Base-by-base conservation (phyloP, 2,888 invertebrate genomes). In the Caenorhabditis angaria region DNA sequence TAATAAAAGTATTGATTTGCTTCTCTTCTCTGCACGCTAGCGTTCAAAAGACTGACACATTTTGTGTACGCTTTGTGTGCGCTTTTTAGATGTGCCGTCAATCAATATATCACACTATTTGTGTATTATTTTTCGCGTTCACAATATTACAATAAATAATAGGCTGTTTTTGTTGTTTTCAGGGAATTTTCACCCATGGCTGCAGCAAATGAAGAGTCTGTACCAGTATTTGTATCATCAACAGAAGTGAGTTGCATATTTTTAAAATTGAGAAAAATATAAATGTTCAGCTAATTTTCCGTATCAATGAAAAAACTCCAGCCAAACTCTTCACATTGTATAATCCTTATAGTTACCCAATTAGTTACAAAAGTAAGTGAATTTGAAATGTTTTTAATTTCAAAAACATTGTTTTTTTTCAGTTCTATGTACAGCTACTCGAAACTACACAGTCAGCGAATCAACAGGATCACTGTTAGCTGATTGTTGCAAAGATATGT, bases 401-500 rank as follows among this genome's bases (percentile, higher is more conserved):
- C 14, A 41, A 5, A 24, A 24, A 48, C 47, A 12, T 58, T 28
- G 51, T 53, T 51, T 28, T 24, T 35, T 62, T 79, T 55, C 64
- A 79, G 79, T 79, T n/a, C 35, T 79, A 24, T 70, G 75, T 57
- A 79, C 79, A n/a, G 65, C 77, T 1, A 75, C 77, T 2, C 24
- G 63, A 14, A 77, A 66, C 32, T 79, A 79, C 61, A 60, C 56
- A 2, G 68, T 79, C 10, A 67, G 57, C 24, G 75, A 77, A 27
- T 59, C 71, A 8, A 62, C 51, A 2, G 78, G 78, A 2, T 41
- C 48, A 3, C 50, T 78, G 0, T 57, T 65, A 32, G 69, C 71
- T 10, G 71, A 74, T 27, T 72, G 74, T 56, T 72, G 78, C 18
- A 70, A 74, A 62, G 78, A 78, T 50, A 71, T 78, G 78, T 78